Evolutionary conservation across 1,140 invertebrate species (phyloP), one percentile per base, ranked within the genome.

Genomic region (Drosophila biarmipes): DNA sequence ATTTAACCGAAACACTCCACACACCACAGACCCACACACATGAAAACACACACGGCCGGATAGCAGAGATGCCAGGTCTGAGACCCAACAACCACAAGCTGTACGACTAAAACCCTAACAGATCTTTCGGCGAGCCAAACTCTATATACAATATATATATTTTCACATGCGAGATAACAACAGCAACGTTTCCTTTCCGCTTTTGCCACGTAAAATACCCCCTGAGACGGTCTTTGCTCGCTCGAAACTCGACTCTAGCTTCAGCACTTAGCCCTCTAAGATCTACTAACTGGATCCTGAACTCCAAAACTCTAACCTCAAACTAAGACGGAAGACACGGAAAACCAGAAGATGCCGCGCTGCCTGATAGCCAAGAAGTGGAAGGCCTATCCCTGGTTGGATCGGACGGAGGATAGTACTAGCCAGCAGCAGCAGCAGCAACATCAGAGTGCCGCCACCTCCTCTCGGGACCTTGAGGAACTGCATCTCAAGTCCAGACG

Each of bases 281-380:
- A 61, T 54, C 63, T 40, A 54, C 55, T 40, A 54, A 54, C 63
- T 66, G 19, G 59, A 66, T 66, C 71, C 53, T 31, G 6, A 45
- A 27, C 8, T 19, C 4, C 17, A 31, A 34, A 53, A 55, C 42
- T 52, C 19, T 40, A 46, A 46, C 42, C 58, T 19, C 59, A 19
- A 27, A 17, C 29, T 21, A 21, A 14, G 8, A 29, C 27, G n/a
- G n/a, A 29, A 29, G 5, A 8, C 6, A 31, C 8, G 29, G 29
- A 57, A 48, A 45, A 38, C 14, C 37, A 34, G 40, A 51, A 64
- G n/a, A 97, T 97, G 96, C 96, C 96, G 92, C 96, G 96, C 91
- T 97, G 96, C 93, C 94, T 97, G 87, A 97, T 97, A 96, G 96
- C 96, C 80, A 97, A 97, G 93, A 97, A 97, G 94, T 97, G 96